phyloP scores from a whole-genome alignment of 2,888 invertebrate species.

The Holacanthella duospinosa region DNA sequence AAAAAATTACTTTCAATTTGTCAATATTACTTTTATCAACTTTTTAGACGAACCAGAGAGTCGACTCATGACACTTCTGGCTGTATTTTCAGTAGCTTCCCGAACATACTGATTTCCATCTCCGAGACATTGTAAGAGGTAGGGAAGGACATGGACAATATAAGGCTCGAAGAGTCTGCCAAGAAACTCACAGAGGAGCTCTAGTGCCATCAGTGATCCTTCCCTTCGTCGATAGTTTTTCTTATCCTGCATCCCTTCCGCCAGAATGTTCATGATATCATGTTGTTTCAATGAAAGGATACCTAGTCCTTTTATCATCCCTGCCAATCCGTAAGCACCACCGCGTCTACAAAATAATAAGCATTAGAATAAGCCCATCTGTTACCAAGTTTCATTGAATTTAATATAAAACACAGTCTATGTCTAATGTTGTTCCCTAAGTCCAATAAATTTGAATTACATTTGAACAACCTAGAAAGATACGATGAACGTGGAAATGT shows the following conservation, averaged over 20 bases:
- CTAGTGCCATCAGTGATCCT: conserved; percentile 92
- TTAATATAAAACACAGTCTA: too few species aligned
- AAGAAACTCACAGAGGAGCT: conserved; percentile 88
- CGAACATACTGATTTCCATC: conserved; percentile 88
- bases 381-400: too few species aligned
- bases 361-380: too few species aligned
- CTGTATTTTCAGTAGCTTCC: conserved; percentile 91
- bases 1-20: too few species aligned
- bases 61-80: conserved; percentile 82
- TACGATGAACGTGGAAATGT: too few species aligned
- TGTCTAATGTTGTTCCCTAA: too few species aligned
- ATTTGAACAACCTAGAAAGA: too few species aligned
- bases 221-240: conserved; percentile 89
- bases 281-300: conserved; percentile 88
- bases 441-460: too few species aligned
- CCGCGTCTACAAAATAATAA: conserved; percentile 46
- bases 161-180: conserved; percentile 97
- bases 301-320: conserved; percentile 88
- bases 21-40: too few species aligned
- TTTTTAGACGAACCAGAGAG: too few species aligned
- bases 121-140: conserved; percentile 88
- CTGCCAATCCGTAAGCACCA: conserved; percentile 94
- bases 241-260: conserved; percentile 89
- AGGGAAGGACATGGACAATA: conserved; percentile 91
- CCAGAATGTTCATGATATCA: conserved; percentile 88